These are phyloP conservation scores for Lonchura striata DNA, from an alignment of 2,113 vertebrate genomes.

Conservation along the genomic window DNA sequence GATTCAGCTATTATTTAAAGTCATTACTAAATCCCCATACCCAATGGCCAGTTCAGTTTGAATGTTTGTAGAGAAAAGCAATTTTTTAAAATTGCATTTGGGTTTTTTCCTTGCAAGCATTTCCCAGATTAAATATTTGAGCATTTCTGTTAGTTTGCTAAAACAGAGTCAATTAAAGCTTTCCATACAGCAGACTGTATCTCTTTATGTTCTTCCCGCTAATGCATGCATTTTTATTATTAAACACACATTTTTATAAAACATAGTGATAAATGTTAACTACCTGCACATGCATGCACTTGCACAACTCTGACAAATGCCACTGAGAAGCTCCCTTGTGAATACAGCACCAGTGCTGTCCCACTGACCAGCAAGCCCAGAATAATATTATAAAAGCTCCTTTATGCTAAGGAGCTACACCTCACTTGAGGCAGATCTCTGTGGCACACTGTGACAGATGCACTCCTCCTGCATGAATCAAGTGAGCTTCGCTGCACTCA, in stretches of 20 bases:
- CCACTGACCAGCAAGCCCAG: neutral
- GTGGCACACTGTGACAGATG: neutral
- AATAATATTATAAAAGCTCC: neutral
- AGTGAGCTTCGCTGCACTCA: neutral
- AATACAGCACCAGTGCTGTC: neutral
- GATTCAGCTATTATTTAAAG: neutral
- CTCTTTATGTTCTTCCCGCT: neutral
- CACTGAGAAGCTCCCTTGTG: neutral
- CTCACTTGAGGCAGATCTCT: neutral
- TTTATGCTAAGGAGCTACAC: neutral
- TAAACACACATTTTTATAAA: neutral
- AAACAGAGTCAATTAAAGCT: neutral
- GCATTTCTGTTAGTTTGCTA: neutral
- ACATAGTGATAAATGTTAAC: neutral
- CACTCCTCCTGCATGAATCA: neutral
- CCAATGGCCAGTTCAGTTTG: neutral
- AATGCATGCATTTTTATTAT: neutral
- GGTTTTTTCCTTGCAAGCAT: neutral
- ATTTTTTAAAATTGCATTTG: neutral
- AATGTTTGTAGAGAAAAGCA: neutral
- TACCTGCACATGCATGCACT: neutral
- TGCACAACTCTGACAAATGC: neutral
- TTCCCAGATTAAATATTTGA: neutral
- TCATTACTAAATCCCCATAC: neutral
- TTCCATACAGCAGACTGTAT: neutral